phyloP scores from a whole-genome alignment of 1,140 invertebrate species.

The Halictus rubicundus region DNA sequence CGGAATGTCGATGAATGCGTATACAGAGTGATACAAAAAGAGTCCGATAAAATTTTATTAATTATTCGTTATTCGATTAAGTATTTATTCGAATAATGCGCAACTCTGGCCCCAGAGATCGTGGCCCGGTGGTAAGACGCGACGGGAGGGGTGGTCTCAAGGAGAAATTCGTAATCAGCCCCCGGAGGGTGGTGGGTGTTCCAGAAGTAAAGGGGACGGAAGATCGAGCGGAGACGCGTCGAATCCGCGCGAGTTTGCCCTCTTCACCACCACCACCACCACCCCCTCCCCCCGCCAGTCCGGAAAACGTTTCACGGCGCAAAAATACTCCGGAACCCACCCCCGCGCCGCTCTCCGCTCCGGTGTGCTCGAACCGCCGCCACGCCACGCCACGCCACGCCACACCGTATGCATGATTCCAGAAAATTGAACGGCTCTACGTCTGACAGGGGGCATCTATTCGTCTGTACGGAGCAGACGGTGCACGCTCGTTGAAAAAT shows the following conservation, averaged over 20 bases:
- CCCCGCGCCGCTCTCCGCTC: not conserved
- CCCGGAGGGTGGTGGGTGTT: not conserved
- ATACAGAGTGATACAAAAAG: too few relatives aligned
- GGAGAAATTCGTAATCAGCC: constrained; percentile 4
- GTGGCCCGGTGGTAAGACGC: not conserved
- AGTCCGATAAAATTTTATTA: too few relatives aligned
- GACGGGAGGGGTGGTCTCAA: not conserved
- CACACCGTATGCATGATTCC: constrained; percentile 54
- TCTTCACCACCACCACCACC: too few relatives aligned
- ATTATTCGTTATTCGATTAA: too few relatives aligned
- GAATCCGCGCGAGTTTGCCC: not conserved
- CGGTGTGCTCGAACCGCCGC: not conserved
- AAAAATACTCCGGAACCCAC: not conserved
- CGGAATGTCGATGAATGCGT: too few relatives aligned
- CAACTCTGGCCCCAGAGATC: too few relatives aligned
- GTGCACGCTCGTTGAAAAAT: constrained; percentile 53
- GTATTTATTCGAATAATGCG: too few relatives aligned
- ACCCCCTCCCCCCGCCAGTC: too few relatives aligned
- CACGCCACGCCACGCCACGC: constrained; percentile 16
- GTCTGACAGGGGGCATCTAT: constrained; percentile 51
- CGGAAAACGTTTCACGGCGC: not conserved
- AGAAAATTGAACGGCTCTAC: constrained; percentile 60
- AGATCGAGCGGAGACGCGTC: not conserved
- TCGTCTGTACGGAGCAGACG: constrained; percentile 40
- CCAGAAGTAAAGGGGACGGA: not conserved